Percentiles rank a stretch among this genome's conserved stretches.
Conservation (phyloP, 2,113 vertebrate genomes). For the Athene noctua region DNA sequence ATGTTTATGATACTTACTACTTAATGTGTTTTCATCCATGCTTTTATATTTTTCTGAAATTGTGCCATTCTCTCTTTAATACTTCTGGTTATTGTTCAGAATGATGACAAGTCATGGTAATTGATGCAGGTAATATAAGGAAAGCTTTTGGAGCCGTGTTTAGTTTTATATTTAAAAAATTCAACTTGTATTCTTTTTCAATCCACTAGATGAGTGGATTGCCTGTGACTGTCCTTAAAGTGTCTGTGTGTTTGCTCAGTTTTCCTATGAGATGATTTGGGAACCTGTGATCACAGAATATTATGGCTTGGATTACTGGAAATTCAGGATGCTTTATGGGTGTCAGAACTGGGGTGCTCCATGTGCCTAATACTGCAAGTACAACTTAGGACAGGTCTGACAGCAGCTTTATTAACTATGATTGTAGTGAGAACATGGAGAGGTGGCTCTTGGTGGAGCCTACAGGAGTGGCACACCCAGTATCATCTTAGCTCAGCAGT, state of each 20-base stretch:
- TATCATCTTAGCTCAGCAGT: background rate
- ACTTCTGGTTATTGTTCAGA: background rate
- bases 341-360: background rate
- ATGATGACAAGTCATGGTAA: background rate
- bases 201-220: background rate
- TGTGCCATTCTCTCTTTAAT: background rate
- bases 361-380: background rate
- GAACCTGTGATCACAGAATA: background rate
- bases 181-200: background rate
- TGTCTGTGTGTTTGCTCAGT: background rate
- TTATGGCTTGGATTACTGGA: background rate
- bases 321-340: background rate
- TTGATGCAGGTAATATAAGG: background rate
- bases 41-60: background rate
- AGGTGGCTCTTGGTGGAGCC: background rate
- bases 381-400: background rate
- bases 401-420: background rate
- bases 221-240: background rate
- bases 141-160: background rate
- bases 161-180: background rate
- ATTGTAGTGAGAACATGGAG: background rate
- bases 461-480: background rate
- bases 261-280: background rate
- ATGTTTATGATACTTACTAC: background rate
- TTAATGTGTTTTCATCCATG: background rate